Evolutionary conservation across 92 coral and sea anemone genomes (phyloP).

Genomic region (Palythoa grandiflora): DNA sequence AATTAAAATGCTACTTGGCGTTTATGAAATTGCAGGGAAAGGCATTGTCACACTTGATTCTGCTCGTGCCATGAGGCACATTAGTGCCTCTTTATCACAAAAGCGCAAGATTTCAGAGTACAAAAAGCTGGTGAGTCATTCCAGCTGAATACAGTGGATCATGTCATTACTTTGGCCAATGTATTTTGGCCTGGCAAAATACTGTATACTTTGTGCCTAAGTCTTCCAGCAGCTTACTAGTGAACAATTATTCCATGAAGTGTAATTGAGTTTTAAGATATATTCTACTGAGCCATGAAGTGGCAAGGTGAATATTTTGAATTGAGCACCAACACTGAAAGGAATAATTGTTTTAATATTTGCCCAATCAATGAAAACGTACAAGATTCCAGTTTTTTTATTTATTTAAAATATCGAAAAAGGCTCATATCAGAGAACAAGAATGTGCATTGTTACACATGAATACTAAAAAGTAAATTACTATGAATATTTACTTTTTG

Average conservation of each 20-base stretch:
- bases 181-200: constrained; percentile 19
- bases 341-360: background rate
- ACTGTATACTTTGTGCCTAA: constrained; percentile 15
- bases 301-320: constrained; percentile 11
- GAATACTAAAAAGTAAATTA: background rate
- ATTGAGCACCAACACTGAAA: background rate
- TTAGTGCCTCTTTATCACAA: constrained; percentile 7
- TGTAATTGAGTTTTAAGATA: background rate
- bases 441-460: constrained; percentile 7
- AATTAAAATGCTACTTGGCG: constrained; percentile 26
- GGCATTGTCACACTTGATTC: constrained; percentile 27
- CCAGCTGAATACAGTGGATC: constrained; percentile 3
- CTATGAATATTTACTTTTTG: constrained; percentile 14
- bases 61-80: constrained; percentile 26
- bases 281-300: background rate
- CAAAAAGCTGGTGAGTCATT: constrained; percentile 33
- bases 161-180: constrained; percentile 1
- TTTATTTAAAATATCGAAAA: constrained; percentile 3
- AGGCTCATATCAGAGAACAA: background rate
- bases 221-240: constrained; percentile 12
- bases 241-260: constrained; percentile 19
- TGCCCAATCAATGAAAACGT: background rate
- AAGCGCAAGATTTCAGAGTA: constrained; percentile 13
- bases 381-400: constrained; percentile 11
- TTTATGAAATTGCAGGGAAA: constrained; percentile 27